These are phyloP conservation scores for Montifringilla adamsi DNA, from an alignment of 2,113 vertebrate genomes.

Conservation along the genomic window DNA sequence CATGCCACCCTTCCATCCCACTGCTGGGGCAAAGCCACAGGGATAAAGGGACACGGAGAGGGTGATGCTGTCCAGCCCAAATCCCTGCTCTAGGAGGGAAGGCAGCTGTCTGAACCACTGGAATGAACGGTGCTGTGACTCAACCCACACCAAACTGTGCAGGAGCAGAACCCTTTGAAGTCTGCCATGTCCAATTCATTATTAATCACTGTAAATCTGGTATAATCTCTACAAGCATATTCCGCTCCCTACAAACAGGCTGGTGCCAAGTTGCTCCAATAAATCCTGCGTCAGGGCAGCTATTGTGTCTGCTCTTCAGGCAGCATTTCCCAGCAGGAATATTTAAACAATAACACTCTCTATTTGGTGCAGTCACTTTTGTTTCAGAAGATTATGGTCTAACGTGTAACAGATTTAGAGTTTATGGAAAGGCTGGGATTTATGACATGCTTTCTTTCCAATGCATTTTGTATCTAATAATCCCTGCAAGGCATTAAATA, in stretches of 20 bases:
- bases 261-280: constrained; percentile 52
- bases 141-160: not conserved
- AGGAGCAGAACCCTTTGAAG: not conserved
- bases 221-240: constrained; percentile 72
- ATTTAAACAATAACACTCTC: constrained; percentile 62
- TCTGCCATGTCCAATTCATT: constrained; percentile 40
- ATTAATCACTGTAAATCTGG: constrained; percentile 73
- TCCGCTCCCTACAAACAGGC: constrained; percentile 56
- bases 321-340: constrained; percentile 65
- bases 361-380: constrained; percentile 51
- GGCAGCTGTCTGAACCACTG: not conserved
- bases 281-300: constrained; percentile 53
- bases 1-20: fast-evolving
- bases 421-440: not conserved
- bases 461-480: not conserved
- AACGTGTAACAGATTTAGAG: constrained; percentile 20
- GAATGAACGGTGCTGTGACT: not conserved
- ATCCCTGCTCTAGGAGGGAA: not conserved
- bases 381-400: constrained; percentile 24
- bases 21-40: not conserved
- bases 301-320: constrained; percentile 31
- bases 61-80: not conserved
- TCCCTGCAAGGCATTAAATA: not conserved
- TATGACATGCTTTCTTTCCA: not conserved
- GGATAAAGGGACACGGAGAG: fast-evolving